A percentile compares a stretch with the other conserved stretches of the same genome.
These are phyloP conservation scores for Masticophis lateralis DNA, from an alignment of 2,797 vertebrate genomes.

Conservation along the genomic window DNA sequence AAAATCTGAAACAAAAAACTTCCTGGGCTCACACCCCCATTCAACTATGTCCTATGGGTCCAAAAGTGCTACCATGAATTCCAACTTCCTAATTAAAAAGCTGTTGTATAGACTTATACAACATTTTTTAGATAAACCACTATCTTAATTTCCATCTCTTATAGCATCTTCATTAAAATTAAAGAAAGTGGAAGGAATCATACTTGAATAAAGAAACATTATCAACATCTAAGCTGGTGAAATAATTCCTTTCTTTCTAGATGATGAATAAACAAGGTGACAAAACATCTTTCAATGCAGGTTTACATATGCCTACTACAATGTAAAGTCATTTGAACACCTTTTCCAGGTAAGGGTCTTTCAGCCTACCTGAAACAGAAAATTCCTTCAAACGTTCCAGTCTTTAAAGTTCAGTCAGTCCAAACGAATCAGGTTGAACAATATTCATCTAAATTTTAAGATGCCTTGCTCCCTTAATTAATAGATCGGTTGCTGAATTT, in stretches of 20 bases:
- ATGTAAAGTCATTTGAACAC: not conserved
- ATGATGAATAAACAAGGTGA: not conserved
- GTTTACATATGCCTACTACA: no score
- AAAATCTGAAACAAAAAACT: no score
- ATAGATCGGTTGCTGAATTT: not conserved
- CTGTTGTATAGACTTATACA: not conserved
- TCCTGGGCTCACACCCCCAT: not conserved
- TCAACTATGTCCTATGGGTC: not conserved
- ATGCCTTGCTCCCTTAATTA: not conserved
- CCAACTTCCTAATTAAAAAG: not conserved
- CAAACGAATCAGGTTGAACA: not conserved
- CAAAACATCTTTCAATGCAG: not conserved
- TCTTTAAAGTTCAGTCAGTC: not conserved
- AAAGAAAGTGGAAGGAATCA: not conserved
- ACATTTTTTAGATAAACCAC: not conserved
- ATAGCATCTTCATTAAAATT: not conserved
- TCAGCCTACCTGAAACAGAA: not conserved
- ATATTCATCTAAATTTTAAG: not conserved
- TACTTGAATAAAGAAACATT: not conserved
- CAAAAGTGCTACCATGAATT: not conserved
- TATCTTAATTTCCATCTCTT: not conserved
- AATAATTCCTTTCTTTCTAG: not conserved
- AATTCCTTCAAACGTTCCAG: not conserved
- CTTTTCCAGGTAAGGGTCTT: not conserved
- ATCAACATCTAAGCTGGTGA: not conserved